phyloP scores from a whole-genome alignment of 2,888 invertebrate species.

The Zaprionus bogoriensis region DNA sequence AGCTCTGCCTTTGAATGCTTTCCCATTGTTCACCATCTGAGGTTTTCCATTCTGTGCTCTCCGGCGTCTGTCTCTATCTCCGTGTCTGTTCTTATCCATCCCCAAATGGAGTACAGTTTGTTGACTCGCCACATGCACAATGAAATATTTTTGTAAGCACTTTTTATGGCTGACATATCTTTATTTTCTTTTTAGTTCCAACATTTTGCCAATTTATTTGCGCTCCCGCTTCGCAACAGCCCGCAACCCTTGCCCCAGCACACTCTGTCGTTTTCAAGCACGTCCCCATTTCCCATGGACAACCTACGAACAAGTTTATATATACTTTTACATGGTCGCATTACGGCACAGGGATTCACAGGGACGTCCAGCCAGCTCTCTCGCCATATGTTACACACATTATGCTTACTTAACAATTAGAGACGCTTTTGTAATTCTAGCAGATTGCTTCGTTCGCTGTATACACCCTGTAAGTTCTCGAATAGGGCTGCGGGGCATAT shows the following conservation, averaged over 20 bases:
- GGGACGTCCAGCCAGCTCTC: conserved; percentile 37
- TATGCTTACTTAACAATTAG: conserved; percentile 75
- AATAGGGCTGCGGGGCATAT: not conserved
- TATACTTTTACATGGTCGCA: conserved; percentile 1
- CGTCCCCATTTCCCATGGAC: conserved; percentile 37
- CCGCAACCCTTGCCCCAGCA: conserved; percentile 36
- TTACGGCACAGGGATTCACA: conserved; percentile 20
- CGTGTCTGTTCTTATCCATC: conserved; percentile 1
- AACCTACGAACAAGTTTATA: conserved; percentile 6
- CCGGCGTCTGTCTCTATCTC: too few species aligned
- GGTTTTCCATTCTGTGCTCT: not conserved
- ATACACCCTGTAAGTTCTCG: not conserved
- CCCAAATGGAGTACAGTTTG: conserved; percentile 41
- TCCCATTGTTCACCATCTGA: conserved; percentile 11
- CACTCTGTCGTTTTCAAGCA: conserved; percentile 5
- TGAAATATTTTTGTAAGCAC: conserved; percentile 46
- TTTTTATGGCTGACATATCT: conserved; percentile 49
- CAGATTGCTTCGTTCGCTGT: conserved; percentile 64
- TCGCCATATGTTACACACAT: conserved; percentile 69
- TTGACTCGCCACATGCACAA: conserved; percentile 52
- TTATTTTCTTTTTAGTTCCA: conserved; percentile 3
- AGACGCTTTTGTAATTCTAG: conserved; percentile 68
- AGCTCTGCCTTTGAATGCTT: conserved; percentile 9
- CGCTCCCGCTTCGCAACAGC: not conserved
- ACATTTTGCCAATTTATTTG: conserved; percentile 61